Base-by-base conservation (phyloP, 2,113 vertebrate genomes). In the Solea senegalensis region DNA sequence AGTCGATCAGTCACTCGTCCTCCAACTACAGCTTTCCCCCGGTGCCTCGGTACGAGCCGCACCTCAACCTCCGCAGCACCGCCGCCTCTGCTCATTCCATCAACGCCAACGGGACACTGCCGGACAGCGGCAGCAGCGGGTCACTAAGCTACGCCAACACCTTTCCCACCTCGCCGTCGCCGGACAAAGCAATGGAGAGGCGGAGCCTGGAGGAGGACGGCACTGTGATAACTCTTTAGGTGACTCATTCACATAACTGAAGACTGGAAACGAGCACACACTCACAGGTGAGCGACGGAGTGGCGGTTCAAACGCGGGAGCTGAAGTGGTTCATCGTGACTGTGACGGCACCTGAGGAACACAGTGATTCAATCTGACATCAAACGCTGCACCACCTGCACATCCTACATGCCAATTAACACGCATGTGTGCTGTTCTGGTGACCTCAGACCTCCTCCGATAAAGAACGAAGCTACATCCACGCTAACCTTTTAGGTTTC, bases 221-320 rank as follows among this genome's bases (percentile, higher is more conserved):
- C 27, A 99, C 98, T 0, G 94, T 99, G 58, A 97, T 99, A 77
- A 99, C 97, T 0, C 93, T 99, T 65, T 99, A 96, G 93, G 71
- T 28, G 13, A 7, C n/a, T n/a, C 16, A 13, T 4, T 53, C 7
- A 44, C 61, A 49, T 40, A 41, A 41, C 57, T 41, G 44, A 73
- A 65, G 79, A 86, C 78, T 82, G 71, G 74, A 77, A 76, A 72
- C 55, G 26, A 44, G 12, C 11, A 44, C 39, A 69, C 60, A n/a
- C 48, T 8, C 4, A 14, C 46, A 49, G n/a, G 48, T 44, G 14
- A 65, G 51, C 61, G 54, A 13, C 11, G 53, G 49, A 71, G 44
- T 46, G 34, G 16, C 41, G 14, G 9, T 43, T 54, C n/a, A 60
- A 16, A 58, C 44, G 14, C 10, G 15, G 50, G 28, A 56, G 40